Evolutionary conservation across 1,140 invertebrate species (phyloP).

Genomic region (Meloidogyne floridensis): DNA sequence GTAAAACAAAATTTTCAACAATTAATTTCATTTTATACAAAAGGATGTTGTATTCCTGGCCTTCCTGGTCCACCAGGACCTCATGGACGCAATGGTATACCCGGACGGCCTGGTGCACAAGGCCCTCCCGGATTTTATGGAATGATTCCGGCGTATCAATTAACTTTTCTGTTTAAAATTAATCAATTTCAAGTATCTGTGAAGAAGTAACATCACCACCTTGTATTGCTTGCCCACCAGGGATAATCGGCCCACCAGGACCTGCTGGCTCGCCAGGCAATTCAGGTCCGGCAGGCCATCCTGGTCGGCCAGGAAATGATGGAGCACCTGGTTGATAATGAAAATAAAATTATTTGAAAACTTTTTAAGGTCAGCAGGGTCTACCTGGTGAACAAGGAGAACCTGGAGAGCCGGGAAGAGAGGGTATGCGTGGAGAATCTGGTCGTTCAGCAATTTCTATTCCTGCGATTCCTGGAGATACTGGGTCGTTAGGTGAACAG

Average conservation of each 20-base stretch:
- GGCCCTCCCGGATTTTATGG: constrained; percentile 62
- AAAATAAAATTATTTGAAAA: not conserved
- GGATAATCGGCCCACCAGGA: constrained; percentile 18
- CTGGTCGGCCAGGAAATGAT: constrained; percentile 56
- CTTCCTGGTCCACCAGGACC: constrained; percentile 57
- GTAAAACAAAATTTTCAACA: constrained; percentile 39
- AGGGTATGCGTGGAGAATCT: constrained; percentile 61
- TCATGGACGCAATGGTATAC: too few species aligned
- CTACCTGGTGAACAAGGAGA: constrained; percentile 53
- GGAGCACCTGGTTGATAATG: constrained; percentile 49
- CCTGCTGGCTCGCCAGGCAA: not conserved
- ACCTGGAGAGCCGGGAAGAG: constrained; percentile 57
- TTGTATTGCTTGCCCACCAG: constrained; percentile 62
- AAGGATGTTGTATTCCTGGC: constrained; percentile 63
- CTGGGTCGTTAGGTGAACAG: constrained; percentile 59
- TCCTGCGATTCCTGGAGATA: constrained; percentile 61
- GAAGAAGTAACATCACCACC: constrained; percentile 64
- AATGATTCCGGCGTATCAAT: constrained; percentile 52
- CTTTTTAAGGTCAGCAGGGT: constrained; percentile 52
- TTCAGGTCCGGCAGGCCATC: constrained; percentile 36
- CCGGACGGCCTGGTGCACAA: constrained; percentile 34
- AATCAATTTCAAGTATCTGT: constrained; percentile 39
- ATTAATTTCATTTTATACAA: not conserved
- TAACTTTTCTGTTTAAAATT: too few species aligned
- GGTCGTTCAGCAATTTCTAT: constrained; percentile 64